Evolutionary conservation across 1,140 invertebrate genomes (phyloP), one percentile per base, ranked within the genome.

Genomic region (Pinna nobilis): DNA sequence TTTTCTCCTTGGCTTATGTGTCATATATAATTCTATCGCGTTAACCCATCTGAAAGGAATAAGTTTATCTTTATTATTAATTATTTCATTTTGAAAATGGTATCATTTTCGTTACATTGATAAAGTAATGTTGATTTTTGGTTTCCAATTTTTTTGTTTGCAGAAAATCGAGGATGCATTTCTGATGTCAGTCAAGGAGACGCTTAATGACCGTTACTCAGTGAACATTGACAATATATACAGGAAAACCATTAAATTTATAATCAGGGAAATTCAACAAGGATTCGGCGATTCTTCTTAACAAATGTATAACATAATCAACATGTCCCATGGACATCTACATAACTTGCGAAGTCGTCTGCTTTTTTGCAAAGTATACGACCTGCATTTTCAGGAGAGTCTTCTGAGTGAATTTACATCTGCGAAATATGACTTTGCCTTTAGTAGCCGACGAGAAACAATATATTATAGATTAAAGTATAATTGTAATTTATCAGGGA

Each of bases 151-250:
- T 23, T 25, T 53, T 61, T 47, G 55, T 69, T 69, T 85, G 4
- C 92, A 97, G 96, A 95, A 94, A 93, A 96, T 97, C 70, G 94
- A 96, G 87, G 92, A 93, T 70, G 95, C 96, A 7, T 97, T 97
- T 89, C 90, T 97, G 81, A 92, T 94, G 76, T 94, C 96, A 0
- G 95, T 97, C 30, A 93, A 94, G 80, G 92, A 92, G 51, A 96
- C 95, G 0, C 90, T 97, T 23, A 95, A 94, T 1, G 95, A 97
- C 80, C 91, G 95, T 33, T 97, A 95, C 89, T 96, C 95, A 13
- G 94, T 94, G 41, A 96, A 96, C 89, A 95, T 97, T 59, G 94
- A 96, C 83, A 94, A 92, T 77, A 96, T 96, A 75, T 97, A 97
- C 90, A 94, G 95, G 89, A 92, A 95, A 78, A 95, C 95, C 61